Percentiles rank a stretch among this genome's conserved stretches.
Evolutionary conservation across 2,113 vertebrate species (phyloP).

Genomic region (Anoplopoma fimbria): DNA sequence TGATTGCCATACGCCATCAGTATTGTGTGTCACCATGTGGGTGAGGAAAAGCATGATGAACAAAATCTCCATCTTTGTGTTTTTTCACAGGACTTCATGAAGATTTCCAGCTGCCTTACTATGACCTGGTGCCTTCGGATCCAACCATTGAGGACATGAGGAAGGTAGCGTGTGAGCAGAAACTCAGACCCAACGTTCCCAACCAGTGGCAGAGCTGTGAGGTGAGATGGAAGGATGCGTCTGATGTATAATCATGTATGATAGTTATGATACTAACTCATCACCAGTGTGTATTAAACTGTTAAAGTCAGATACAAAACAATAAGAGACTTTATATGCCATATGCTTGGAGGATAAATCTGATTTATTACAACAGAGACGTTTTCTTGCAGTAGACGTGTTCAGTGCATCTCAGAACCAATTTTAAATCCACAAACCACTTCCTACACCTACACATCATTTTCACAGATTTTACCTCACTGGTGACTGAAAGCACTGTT

Average conservation of each 20-base stretch:
- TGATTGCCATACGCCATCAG: neutral
- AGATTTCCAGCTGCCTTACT: slow-evolving; percentile 98
- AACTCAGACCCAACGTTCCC: slow-evolving; percentile 92
- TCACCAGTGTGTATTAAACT: neutral
- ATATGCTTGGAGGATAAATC: neutral
- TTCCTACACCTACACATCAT: neutral
- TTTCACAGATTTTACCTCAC: neutral
- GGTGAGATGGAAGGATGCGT: slow-evolving; percentile 81
- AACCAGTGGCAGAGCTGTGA: slow-evolving; percentile 99
- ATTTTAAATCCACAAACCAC: neutral
- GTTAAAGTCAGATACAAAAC: neutral
- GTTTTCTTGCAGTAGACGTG: neutral
- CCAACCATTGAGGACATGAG: slow-evolving; percentile 97
- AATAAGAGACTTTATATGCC: neutral
- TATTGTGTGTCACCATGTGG: neutral
- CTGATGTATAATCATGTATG: neutral
- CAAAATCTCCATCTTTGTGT: neutral
- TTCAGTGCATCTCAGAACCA: neutral
- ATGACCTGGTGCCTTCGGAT: slow-evolving; percentile 96
- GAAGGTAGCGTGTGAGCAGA: slow-evolving; percentile 96
- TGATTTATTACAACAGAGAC: neutral
- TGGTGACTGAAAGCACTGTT: neutral
- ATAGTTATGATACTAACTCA: neutral
- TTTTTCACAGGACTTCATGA: slow-evolving; percentile 88
- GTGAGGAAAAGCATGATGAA: neutral